Base-by-base conservation (phyloP, 2,888 invertebrate species). In the Cyrtodaria siliqua region DNA sequence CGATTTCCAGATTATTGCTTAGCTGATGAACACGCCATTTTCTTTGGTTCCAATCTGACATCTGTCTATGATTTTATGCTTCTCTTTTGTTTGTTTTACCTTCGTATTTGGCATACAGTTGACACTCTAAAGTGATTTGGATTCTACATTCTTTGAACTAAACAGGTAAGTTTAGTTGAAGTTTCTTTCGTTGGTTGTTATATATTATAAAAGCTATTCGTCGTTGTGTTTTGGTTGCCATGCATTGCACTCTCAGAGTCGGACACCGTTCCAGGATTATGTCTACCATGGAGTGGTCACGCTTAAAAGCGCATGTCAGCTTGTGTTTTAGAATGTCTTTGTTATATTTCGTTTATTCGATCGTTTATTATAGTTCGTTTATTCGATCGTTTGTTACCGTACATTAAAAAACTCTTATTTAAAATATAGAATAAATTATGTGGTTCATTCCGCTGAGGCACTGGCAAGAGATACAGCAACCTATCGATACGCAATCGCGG, bases 11-110 rank as follows among this genome's bases (percentile, higher is more conserved):
- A 40, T n/a, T 20, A 38, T 40, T 20, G 33, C 38, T 33, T 6
- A 63, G 49, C 50, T 38, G 57, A 71, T 50, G 57, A 63, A 60
- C 72, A 78, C 78, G 78, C 78, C 78, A 78, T 78, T 72, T 72
- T 72, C 68, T 78, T 75, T 49, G 62, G 71, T 77, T 77, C 68
- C 71, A 71, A 53, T 47, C 53, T 44, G 44, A 16, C 16, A 44
- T 44, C 44, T 44, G 40, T n/a, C 20, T 44, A 16, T 44, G 16
- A 44, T 18, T 44, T 33, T 44, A 44, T 18, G 44, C 44, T 16
- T 44, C 20, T 16, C 44, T 20, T 44, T 44, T 44, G 44, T 44
- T 44, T 44, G n/a, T 44, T 33, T 33, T 8, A 33, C 33, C 4
- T 12, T 33, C 33, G 33, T 12, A n/a, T n/a, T n/a, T n/a, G 8